Evolutionary conservation across 2,113 vertebrate genomes (phyloP).

Genomic region (Phodopus roborovskii): DNA sequence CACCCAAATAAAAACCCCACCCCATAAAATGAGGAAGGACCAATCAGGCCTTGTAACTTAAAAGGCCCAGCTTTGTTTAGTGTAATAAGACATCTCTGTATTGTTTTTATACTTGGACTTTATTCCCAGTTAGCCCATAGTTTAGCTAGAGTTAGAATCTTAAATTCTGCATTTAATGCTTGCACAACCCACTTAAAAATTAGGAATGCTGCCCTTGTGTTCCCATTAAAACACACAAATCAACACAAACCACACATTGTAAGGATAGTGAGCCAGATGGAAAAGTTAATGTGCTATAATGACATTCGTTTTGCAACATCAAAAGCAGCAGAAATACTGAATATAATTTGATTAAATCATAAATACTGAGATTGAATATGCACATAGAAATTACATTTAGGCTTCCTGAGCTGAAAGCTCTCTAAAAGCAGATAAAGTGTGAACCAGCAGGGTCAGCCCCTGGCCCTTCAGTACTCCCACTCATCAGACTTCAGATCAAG

Average conservation of each 20-base stretch:
- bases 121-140: slow-evolving; percentile 18
- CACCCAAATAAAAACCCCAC: neutral
- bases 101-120: slow-evolving; percentile 58
- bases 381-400: neutral
- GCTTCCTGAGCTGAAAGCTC: neutral
- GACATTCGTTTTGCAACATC: slow-evolving; percentile 59
- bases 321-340: slow-evolving; percentile 68
- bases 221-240: slow-evolving; percentile 22
- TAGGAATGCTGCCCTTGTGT: slow-evolving; percentile 44
- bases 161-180: slow-evolving; percentile 60
- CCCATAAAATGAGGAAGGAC: neutral
- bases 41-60: neutral
- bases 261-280: slow-evolving; percentile 69
- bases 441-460: neutral
- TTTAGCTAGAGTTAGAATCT: slow-evolving; percentile 50
- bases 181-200: slow-evolving; percentile 45
- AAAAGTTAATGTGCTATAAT: slow-evolving; percentile 79
- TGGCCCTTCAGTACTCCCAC: slow-evolving; percentile 92
- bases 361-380: slow-evolving; percentile 67
- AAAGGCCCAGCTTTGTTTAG: slow-evolving; percentile 33
- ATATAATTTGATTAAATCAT: slow-evolving; percentile 74
- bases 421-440: slow-evolving; percentile 64
- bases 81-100: slow-evolving; percentile 53
- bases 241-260: slow-evolving; percentile 24
- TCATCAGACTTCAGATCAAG: slow-evolving; percentile 98